Conservation (phyloP, 2,888 invertebrate genomes). For the Laspeyria flexula region DNA sequence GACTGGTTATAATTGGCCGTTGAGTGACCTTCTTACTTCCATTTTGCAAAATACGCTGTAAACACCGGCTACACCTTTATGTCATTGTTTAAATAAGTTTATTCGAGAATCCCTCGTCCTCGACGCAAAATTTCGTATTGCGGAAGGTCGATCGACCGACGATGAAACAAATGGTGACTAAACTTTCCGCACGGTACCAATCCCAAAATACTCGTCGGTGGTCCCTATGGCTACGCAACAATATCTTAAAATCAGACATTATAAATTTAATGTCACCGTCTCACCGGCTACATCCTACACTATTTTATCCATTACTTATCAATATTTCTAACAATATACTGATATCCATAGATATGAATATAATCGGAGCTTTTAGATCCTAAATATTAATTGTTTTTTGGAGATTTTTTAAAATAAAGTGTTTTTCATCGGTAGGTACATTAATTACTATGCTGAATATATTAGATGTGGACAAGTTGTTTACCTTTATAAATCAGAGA, state of each 20-base stretch:
- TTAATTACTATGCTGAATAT: constrained; percentile 8
- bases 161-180: constrained; percentile 74
- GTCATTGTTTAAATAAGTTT: constrained; percentile 28
- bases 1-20: constrained; percentile 21
- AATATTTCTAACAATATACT: background rate
- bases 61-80: constrained; percentile 37
- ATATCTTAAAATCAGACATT: constrained; percentile 35
- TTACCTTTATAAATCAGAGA: constrained; percentile 17
- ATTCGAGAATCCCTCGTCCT: constrained; percentile 19
- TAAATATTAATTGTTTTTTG: background rate
- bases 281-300: constrained; percentile 40
- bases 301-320: constrained; percentile 31
- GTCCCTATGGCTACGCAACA: constrained; percentile 60
- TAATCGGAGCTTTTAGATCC: background rate
- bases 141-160: constrained; percentile 69
- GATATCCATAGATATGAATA: background rate
- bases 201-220: constrained; percentile 78
- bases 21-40: constrained; percentile 34
- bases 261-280: constrained; percentile 53
- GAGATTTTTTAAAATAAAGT: too few relatives aligned
- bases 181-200: constrained; percentile 84
- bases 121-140: constrained; percentile 56
- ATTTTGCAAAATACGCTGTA: constrained; percentile 31
- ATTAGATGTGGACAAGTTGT: constrained; percentile 4
- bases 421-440: constrained; percentile 9